Conservation (phyloP, 2,888 invertebrate species). For the Iphiclides podalirius region DNA sequence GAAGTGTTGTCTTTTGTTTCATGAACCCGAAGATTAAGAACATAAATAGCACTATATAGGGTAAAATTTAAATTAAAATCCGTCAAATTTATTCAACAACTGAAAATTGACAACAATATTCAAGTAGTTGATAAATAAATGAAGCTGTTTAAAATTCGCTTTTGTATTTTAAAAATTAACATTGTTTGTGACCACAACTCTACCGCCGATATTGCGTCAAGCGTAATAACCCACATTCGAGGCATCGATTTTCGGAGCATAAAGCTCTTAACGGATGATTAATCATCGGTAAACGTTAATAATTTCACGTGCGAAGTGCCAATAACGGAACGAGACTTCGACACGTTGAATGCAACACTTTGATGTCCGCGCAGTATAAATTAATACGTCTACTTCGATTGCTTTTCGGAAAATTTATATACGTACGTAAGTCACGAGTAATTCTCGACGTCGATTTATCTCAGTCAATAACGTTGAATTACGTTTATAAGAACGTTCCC, state of each 20-base stretch:
- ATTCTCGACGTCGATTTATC: conserved; percentile 9
- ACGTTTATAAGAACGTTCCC: background rate
- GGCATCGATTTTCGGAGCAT: conserved; percentile 59
- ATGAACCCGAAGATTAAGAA: too few relatives aligned
- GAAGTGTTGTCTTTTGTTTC: too few relatives aligned
- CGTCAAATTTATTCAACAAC: too few relatives aligned
- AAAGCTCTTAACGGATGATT: conserved; percentile 62
- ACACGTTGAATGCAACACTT: background rate
- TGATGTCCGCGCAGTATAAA: background rate
- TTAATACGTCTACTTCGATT: conserved; percentile 10
- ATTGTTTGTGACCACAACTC: too few relatives aligned
- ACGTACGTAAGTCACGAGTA: conserved; percentile 5
- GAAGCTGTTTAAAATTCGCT: too few relatives aligned
- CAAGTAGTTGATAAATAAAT: too few relatives aligned
- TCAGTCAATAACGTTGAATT: conserved; percentile 8
- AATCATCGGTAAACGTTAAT: conserved; percentile 46
- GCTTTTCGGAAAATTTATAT: conserved; percentile 5
- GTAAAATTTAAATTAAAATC: too few relatives aligned
- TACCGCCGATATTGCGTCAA: too few relatives aligned
- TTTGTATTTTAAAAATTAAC: too few relatives aligned
- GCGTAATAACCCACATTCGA: too few relatives aligned
- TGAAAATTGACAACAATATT: too few relatives aligned
- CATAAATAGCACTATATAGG: too few relatives aligned
- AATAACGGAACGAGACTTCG: conserved; percentile 6
- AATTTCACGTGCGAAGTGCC: background rate